These are phyloP conservation scores for Thymelicus acteon DNA, from an alignment of 2,888 invertebrate species.

Conservation along the genomic window DNA sequence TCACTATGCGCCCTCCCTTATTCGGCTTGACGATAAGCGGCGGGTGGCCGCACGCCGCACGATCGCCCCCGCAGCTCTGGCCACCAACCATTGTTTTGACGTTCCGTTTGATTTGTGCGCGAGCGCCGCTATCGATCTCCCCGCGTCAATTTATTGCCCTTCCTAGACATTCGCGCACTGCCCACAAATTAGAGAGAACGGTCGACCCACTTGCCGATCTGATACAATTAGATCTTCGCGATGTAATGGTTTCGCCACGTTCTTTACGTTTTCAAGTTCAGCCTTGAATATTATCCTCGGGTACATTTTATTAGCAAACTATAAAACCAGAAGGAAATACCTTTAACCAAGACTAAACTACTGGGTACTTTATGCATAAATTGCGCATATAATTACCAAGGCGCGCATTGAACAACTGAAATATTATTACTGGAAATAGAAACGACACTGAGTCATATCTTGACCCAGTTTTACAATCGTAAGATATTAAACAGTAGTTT, in stretches of 20 bases:
- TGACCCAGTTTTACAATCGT: slow-evolving; percentile 26
- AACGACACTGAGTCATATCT: slow-evolving; percentile 34
- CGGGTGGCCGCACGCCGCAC: slow-evolving; percentile 71
- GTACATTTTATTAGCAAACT: neutral
- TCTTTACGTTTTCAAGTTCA: slow-evolving; percentile 1
- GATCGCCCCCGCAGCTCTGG: slow-evolving; percentile 73
- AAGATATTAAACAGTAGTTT: slow-evolving; percentile 30
- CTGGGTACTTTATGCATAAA: neutral
- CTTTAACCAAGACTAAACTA: neutral
- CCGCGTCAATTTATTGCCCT: slow-evolving; percentile 72
- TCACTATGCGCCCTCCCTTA: slow-evolving; percentile 39
- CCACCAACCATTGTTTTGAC: slow-evolving; percentile 71
- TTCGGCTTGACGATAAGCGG: slow-evolving; percentile 60
- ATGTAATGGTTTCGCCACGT: slow-evolving; percentile 12
- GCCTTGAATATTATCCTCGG: neutral
- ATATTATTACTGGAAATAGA: slow-evolving; percentile 31
- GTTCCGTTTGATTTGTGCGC: slow-evolving; percentile 78
- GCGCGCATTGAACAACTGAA: slow-evolving; percentile 21
- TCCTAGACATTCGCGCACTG: slow-evolving; percentile 59
- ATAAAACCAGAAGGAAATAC: neutral
- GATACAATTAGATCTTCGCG: slow-evolving; percentile 53
- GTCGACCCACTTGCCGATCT: slow-evolving; percentile 60
- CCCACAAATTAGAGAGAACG: slow-evolving; percentile 67
- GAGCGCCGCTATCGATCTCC: slow-evolving; percentile 69
- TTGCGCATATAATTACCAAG: slow-evolving; percentile 17